Percentiles rank a stretch among this genome's conserved stretches.
Conservation (phyloP, 1,140 invertebrate species). For the Zelostemma sp. region DNA sequence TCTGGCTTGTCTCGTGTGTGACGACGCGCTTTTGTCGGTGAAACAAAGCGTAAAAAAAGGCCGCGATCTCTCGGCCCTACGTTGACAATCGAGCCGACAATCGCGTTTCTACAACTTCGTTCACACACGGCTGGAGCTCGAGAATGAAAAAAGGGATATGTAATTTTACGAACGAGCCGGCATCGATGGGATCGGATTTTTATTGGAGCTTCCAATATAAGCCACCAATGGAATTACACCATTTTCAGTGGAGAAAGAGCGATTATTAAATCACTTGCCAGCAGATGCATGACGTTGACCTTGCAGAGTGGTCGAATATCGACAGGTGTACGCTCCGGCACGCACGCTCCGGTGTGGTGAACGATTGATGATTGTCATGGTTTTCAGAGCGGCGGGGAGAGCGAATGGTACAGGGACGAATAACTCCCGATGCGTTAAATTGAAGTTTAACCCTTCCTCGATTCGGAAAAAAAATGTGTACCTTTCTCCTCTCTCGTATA, state of each 20-base stretch:
- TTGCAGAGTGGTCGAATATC: constrained; percentile 41
- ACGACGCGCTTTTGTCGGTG: constrained; percentile 35
- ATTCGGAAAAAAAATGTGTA: too few species aligned
- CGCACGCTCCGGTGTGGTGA: constrained; percentile 43
- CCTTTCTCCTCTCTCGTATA: too few species aligned
- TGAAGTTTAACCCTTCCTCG: constrained; percentile 58
- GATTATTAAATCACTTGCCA: constrained; percentile 40
- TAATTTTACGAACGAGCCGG: not conserved
- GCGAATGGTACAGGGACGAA: constrained; percentile 36
- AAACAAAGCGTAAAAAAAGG: constrained; percentile 21
- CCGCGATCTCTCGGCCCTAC: not conserved
- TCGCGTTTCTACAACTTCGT: not conserved
- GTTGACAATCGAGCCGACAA: constrained; percentile 6
- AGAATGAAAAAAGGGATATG: not conserved
- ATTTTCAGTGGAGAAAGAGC: constrained; percentile 23
- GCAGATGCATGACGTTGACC: constrained; percentile 39
- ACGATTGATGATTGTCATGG: constrained; percentile 44
- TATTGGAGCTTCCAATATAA: too few species aligned
- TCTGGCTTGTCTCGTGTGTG: constrained; percentile 32
- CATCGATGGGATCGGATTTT: constrained; percentile 10
- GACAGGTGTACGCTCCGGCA: constrained; percentile 44
- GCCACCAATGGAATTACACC: constrained; percentile 12
- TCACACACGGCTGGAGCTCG: not conserved
- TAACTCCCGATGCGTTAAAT: constrained; percentile 68
- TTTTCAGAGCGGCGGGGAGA: constrained; percentile 28